A percentile compares a stretch with the other conserved stretches of the same genome.
Evolutionary conservation across 2,113 vertebrate species (phyloP).

Genomic region (Diadophis punctatus): DNA sequence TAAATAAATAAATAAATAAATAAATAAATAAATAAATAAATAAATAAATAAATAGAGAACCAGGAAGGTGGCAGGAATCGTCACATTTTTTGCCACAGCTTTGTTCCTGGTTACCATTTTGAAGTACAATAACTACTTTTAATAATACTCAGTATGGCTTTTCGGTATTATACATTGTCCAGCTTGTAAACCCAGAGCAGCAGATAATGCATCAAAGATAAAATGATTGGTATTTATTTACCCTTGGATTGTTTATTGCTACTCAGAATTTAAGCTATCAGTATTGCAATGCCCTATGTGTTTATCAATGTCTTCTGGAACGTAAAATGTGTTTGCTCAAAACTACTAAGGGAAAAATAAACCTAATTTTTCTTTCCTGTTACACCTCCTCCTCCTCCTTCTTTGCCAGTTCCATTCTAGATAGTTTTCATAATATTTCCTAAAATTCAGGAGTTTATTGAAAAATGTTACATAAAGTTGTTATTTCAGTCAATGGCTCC

Average conservation of each 20-base stretch:
- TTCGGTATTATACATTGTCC: not conserved
- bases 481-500: not conserved
- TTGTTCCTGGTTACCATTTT: not conserved
- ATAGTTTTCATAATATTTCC: not conserved
- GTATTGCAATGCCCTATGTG: not conserved
- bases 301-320: not conserved
- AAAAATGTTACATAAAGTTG: not conserved
- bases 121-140: not conserved
- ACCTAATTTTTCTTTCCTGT: not conserved
- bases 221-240: constrained; percentile 5
- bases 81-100: not conserved
- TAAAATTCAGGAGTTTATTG: not conserved
- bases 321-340: not conserved
- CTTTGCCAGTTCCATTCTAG: constrained; percentile 7
- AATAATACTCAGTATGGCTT: not conserved
- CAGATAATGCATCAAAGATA: not conserved
- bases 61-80: not conserved
- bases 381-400: not conserved
- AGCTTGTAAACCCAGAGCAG: not conserved
- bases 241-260: not conserved
- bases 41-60: not conserved
- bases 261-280: not conserved
- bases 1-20: too few species aligned
- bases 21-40: too few species aligned
- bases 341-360: constrained; percentile 7